Evolutionary conservation across 2,797 vertebrate species (phyloP).

Genomic region (Percopsis omiscomaycus): DNA sequence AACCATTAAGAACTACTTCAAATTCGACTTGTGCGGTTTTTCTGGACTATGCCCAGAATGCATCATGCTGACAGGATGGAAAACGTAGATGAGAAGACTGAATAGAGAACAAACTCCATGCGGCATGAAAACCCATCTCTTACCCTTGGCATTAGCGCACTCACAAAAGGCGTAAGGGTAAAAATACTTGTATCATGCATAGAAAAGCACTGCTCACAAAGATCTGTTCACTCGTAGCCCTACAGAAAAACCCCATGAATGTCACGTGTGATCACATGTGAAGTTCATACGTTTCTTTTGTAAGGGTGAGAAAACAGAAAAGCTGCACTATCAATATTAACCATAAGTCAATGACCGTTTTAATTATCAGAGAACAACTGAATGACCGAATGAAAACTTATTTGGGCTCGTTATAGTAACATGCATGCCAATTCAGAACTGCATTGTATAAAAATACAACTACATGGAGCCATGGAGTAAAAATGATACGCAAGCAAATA

Average conservation of each 20-base stretch:
- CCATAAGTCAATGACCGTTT: slow-evolving; percentile 14
- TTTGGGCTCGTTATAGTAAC: slow-evolving; percentile 8
- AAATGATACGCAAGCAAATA: slow-evolving; percentile 15
- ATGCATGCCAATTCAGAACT: slow-evolving; percentile 43
- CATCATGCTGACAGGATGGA: slow-evolving; percentile 35
- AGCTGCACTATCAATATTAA: slow-evolving; percentile 31
- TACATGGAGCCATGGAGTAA: slow-evolving; percentile 20
- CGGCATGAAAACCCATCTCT: slow-evolving; percentile 25
- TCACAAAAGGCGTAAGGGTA: slow-evolving; percentile 19
- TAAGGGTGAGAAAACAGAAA: slow-evolving; percentile 25
- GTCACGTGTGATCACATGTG: too few relatives aligned
- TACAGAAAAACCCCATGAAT: too few relatives aligned
- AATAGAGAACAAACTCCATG: slow-evolving; percentile 30
- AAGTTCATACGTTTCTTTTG: too few relatives aligned
- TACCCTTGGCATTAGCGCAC: slow-evolving; percentile 2
- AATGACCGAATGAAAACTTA: too few relatives aligned
- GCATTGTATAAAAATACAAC: slow-evolving; percentile 21
- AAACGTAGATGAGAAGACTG: slow-evolving; percentile 20
- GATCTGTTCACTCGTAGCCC: slow-evolving; percentile 27
- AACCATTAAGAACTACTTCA: neutral
- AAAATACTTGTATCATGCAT: slow-evolving; percentile 56
- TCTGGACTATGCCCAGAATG: slow-evolving; percentile 7
- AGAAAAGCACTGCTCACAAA: slow-evolving; percentile 41
- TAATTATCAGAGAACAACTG: too few relatives aligned
- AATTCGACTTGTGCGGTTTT: neutral